Conservation (phyloP, 1,140 invertebrate genomes). For the Pseudomyrmex gracilis region DNA sequence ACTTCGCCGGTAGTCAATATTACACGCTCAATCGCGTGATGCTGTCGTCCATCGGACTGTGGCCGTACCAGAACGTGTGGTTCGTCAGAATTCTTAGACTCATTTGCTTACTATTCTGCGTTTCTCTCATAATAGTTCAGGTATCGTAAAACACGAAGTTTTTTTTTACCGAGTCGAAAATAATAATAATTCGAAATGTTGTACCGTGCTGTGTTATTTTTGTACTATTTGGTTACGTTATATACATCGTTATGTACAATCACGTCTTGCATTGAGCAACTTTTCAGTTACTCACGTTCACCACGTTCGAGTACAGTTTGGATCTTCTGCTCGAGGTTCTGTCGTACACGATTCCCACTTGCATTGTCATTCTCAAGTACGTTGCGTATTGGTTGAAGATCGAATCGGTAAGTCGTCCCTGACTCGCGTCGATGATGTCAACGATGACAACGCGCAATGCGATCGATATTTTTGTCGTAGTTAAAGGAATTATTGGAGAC, state of each 20-base stretch:
- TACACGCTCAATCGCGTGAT: slow-evolving; percentile 7
- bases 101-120: not conserved
- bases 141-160: slow-evolving; percentile 13
- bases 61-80: slow-evolving; percentile 29
- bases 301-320: slow-evolving; percentile 24
- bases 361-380: slow-evolving; percentile 22
- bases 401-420: slow-evolving; percentile 20
- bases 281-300: slow-evolving; percentile 22
- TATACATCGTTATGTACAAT: not conserved
- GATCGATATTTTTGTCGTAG: slow-evolving; percentile 21
- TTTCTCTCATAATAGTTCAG: not conserved
- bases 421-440: not conserved
- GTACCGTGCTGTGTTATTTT: not conserved
- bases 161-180: not conserved
- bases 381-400: not conserved
- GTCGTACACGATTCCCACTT: slow-evolving; percentile 5
- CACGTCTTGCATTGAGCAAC: not conserved
- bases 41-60: slow-evolving; percentile 34
- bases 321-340: slow-evolving; percentile 25
- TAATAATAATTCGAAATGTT: not conserved
- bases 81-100: slow-evolving; percentile 6
- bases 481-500: slow-evolving; percentile 24
- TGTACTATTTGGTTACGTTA: not conserved
- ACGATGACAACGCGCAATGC: no score
- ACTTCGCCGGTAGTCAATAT: slow-evolving; percentile 12